Evolutionary conservation across 2,888 invertebrate species (phyloP).

Genomic region (Apamea crenata): DNA sequence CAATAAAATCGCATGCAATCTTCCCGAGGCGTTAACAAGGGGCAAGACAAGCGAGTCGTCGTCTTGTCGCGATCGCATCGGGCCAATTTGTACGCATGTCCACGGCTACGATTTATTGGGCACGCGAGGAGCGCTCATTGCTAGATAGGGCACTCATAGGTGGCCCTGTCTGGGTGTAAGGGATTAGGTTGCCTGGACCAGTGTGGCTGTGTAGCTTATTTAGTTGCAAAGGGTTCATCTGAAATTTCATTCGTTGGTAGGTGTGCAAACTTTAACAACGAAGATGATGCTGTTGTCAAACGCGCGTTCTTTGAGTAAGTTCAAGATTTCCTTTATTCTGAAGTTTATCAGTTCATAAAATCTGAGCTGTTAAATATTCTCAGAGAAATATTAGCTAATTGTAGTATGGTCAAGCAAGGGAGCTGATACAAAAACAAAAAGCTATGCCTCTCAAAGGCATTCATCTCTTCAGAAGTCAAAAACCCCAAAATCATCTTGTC

Average conservation of each 20-base stretch:
- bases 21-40: constrained; percentile 82
- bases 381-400: neutral
- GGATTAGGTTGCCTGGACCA: constrained; percentile 30
- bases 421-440: neutral
- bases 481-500: neutral
- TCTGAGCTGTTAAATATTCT: neutral
- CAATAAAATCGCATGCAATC: constrained; percentile 78
- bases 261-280: neutral
- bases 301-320: too few relatives aligned
- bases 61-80: constrained; percentile 75
- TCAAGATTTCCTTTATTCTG: neutral
- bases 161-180: constrained; percentile 69
- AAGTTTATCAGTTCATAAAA: neutral
- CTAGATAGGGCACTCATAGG: constrained; percentile 73
- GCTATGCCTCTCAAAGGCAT: neutral
- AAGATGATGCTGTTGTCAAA: neutral
- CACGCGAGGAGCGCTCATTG: constrained; percentile 81
- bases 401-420: neutral
- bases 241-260: neutral
- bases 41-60: constrained; percentile 76
- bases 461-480: neutral
- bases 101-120: constrained; percentile 82
- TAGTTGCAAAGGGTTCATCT: neutral
- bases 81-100: constrained; percentile 89
- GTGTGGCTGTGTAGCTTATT: neutral